Evolutionary conservation across 2,888 invertebrate genomes (phyloP).

Genomic region (Cosmia trapezina): DNA sequence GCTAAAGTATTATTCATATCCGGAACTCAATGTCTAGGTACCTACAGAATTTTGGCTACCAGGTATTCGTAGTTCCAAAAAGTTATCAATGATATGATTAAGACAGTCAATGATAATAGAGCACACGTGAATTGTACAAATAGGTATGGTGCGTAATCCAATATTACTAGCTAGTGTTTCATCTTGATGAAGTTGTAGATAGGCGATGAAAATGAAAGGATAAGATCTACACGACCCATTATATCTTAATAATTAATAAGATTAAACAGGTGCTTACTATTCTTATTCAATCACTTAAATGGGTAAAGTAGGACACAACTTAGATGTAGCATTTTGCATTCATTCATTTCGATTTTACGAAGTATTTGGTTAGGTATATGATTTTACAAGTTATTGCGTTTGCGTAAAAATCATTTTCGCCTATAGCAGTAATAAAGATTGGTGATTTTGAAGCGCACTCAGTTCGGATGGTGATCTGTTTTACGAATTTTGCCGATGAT

Average conservation of each 20-base stretch:
- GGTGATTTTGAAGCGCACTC: no score
- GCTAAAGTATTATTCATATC: constrained; percentile 55
- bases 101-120: constrained; percentile 27
- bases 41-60: constrained; percentile 2
- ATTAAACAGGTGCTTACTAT: constrained; percentile 19
- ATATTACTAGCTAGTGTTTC: constrained; percentile 15
- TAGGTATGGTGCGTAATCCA: constrained; percentile 11
- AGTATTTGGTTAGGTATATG: no score
- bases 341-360: no score
- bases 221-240: background rate
- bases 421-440: no score
- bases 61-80: constrained; percentile 26
- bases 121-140: constrained; percentile 3
- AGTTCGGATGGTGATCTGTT: no score
- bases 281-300: background rate
- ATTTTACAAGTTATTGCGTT: no score
- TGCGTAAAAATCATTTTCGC: no score
- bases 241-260: constrained; percentile 22
- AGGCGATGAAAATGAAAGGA: constrained; percentile 10
- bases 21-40: constrained; percentile 39
- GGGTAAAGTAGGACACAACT: background rate
- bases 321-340: no score
- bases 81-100: constrained; percentile 41
- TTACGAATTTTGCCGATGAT: no score
- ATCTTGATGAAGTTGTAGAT: constrained; percentile 26